Conservation (phyloP, 2,797 vertebrate species). For the Helicolenus hilgendorfi region DNA sequence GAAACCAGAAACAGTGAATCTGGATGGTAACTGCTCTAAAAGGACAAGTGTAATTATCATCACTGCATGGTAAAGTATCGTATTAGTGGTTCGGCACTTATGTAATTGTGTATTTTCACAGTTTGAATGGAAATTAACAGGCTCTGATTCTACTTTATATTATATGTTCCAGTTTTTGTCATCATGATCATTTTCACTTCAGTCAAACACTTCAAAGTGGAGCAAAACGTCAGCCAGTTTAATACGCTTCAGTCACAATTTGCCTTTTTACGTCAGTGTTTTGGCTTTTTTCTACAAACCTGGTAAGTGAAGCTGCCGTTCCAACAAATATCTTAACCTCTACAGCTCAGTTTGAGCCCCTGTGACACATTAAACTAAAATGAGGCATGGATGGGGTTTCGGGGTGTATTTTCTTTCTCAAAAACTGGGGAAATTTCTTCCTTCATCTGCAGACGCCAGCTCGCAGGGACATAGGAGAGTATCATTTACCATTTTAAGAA, state of each 20-base stretch:
- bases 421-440: conserved; percentile 10
- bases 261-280: not conserved
- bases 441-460: conserved; percentile 37
- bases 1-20: conserved; percentile 31
- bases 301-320: not conserved
- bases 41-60: conserved; percentile 28
- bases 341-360: conserved; percentile 5
- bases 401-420: conserved; percentile 32
- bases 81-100: not conserved
- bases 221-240: conserved; percentile 15
- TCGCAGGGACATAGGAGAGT: conserved; percentile 38
- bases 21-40: not conserved
- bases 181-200: not conserved
- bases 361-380: conserved; percentile 51
- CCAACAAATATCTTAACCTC: conserved; percentile 42
- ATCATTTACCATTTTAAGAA: conserved; percentile 80
- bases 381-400: not conserved
- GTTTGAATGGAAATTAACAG: not conserved
- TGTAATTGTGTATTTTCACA: not conserved
- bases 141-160: not conserved
- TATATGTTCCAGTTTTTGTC: not conserved
- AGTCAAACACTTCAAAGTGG: not conserved
- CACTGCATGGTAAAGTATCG: not conserved
- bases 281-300: not conserved
- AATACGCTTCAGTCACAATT: not conserved